Evolutionary conservation across 2,113 vertebrate genomes (phyloP).

Genomic region (Amphiprion ocellaris): DNA sequence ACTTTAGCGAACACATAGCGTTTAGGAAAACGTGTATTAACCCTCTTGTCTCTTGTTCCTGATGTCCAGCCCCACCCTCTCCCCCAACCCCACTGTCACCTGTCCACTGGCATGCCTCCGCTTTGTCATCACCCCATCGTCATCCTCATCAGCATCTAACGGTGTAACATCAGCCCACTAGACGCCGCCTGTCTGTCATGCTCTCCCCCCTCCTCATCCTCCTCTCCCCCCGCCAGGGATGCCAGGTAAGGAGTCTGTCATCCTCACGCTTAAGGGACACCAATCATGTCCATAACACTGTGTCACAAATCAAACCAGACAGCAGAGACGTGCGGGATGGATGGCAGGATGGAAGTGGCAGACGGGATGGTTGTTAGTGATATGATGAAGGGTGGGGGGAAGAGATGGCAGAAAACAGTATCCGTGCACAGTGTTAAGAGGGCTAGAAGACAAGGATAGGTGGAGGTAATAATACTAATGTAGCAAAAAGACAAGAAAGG

Average conservation of each 20-base stretch:
- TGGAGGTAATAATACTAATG: neutral
- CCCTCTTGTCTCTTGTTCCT: constrained; percentile 57
- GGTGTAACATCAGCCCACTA: constrained; percentile 72
- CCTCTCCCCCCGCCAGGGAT: constrained; percentile 1
- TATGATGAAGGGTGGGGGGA: constrained; percentile 20
- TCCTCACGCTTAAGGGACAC: constrained; percentile 50
- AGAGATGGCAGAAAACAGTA: neutral
- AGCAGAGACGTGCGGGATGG: constrained; percentile 27
- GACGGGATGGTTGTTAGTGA: constrained; percentile 32
- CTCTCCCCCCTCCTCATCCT: constrained; percentile 11
- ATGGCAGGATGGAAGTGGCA: constrained; percentile 34
- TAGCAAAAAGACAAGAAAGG: constrained; percentile 7
- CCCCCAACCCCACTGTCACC: constrained; percentile 28
- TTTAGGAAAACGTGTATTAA: constrained; percentile 42
- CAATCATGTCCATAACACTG: constrained; percentile 59
- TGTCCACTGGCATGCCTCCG: constrained; percentile 52
- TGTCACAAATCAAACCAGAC: constrained; percentile 48
- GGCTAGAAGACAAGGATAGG: constrained; percentile 8
- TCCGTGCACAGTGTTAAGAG: neutral
- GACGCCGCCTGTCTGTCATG: constrained; percentile 74
- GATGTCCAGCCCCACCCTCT: constrained; percentile 21
- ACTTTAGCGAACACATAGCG: neutral
- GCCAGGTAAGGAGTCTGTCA: constrained; percentile 82
- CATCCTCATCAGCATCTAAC: constrained; percentile 77
- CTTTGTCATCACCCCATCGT: constrained; percentile 72